Percentiles rank a stretch among this genome's conserved stretches.
These are phyloP conservation scores for Xenopus laevis DNA, from an alignment of 2,113 vertebrate genomes.

Conservation along the genomic window DNA sequence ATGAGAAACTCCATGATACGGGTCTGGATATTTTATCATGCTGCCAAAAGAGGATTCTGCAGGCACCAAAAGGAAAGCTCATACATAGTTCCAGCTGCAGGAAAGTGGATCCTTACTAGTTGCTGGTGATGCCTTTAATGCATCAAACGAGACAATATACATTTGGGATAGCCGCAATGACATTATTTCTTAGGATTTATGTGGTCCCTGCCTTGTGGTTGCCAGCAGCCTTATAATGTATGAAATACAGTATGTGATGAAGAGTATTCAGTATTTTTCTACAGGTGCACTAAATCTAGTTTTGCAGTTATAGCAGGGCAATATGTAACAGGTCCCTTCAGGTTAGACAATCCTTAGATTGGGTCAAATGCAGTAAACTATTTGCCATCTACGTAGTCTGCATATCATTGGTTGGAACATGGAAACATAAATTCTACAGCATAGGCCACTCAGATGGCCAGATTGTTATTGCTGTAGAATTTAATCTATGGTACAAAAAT, in stretches of 20 bases:
- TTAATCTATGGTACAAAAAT: too few species aligned
- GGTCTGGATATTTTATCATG: slow-evolving; percentile 18
- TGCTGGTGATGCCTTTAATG: neutral
- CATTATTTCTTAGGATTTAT: neutral
- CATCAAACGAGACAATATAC: neutral
- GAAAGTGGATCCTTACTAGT: neutral
- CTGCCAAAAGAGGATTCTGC: slow-evolving; percentile 35
- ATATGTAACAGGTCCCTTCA: neutral
- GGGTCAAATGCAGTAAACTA: too few species aligned
- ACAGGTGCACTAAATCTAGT: neutral
- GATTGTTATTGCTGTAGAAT: too few species aligned
- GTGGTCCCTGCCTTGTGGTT: slow-evolving; percentile 5
- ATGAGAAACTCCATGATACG: slow-evolving; percentile 1
- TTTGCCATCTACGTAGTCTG: too few species aligned
- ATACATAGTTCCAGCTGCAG: neutral
- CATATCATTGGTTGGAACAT: neutral
- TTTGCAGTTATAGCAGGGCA: neutral
- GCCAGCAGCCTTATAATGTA: slow-evolving; percentile 5
- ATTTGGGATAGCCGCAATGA: neutral
- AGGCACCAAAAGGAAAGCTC: slow-evolving; percentile 11
- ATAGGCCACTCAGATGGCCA: too few species aligned
- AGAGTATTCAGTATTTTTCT: slow-evolving; percentile 34
- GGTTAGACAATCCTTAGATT: neutral
- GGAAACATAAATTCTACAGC: neutral
- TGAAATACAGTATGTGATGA: slow-evolving; percentile 8